A percentile compares a stretch with the other conserved stretches of the same genome.
Conservation (phyloP, 2,888 invertebrate genomes). For the Drosophila pseudotakahashii region DNA sequence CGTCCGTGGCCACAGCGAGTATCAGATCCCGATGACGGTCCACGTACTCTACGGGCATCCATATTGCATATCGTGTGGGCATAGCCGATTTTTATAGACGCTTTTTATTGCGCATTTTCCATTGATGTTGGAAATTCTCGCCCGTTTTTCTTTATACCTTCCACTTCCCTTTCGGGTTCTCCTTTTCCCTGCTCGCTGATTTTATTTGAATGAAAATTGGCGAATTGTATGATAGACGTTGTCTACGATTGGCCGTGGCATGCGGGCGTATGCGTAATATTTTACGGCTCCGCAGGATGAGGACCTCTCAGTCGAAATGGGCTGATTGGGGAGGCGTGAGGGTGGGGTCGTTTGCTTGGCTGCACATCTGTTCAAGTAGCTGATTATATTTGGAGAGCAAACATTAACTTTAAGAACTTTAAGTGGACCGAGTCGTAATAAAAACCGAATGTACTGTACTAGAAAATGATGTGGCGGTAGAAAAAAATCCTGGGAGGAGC, state of each 20-base stretch:
- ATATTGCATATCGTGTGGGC: conserved; percentile 66
- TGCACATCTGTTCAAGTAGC: conserved; percentile 76
- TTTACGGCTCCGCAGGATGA: conserved; percentile 40
- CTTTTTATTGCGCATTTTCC: conserved; percentile 79
- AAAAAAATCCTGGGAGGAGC: too few species aligned
- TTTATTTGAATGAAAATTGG: conserved; percentile 79
- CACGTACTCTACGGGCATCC: conserved; percentile 42
- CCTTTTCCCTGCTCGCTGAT: conserved; percentile 61
- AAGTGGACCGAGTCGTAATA: conserved; percentile 38
- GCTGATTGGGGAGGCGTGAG: conserved; percentile 23
- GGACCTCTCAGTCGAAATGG: conserved; percentile 23
- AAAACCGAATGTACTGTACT: conserved; percentile 1
- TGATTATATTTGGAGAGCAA: conserved; percentile 71
- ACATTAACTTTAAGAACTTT: conserved; percentile 47
- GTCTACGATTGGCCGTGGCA: conserved; percentile 59
- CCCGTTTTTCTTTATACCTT: conserved; percentile 44
- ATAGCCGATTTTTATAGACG: conserved; percentile 77
- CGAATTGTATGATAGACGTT: conserved; percentile 77
- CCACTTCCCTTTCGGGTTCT: conserved; percentile 5
- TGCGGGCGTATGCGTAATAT: conserved; percentile 78
- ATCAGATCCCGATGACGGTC: conserved; percentile 39
- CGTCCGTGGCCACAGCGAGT: conserved; percentile 19
- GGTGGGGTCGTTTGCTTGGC: conserved; percentile 57
- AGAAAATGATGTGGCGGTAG: neutral
- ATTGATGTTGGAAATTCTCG: conserved; percentile 75